These are phyloP conservation scores for Sula dactylatra DNA, from an alignment of 2,113 vertebrate genomes.

Conservation along the genomic window DNA sequence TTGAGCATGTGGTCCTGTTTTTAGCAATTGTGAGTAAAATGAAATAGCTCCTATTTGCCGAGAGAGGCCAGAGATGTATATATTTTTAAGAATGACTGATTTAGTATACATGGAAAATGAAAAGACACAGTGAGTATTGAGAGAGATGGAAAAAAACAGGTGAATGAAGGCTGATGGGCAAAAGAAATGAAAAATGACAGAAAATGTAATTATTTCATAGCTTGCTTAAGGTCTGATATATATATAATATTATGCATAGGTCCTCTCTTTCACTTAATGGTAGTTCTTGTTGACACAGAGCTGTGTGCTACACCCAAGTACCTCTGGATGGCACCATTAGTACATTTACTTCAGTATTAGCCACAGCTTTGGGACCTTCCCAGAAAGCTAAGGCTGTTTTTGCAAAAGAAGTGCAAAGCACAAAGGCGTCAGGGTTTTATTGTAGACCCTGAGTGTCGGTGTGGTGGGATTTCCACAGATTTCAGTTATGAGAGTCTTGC, in stretches of 20 bases:
- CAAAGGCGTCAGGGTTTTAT: not conserved
- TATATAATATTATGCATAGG: fast-evolving
- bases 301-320: not conserved
- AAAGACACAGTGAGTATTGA: not conserved
- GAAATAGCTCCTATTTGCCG: not conserved
- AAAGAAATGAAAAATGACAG: not conserved
- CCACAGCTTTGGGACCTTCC: not conserved
- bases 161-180: not conserved
- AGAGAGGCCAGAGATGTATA: not conserved
- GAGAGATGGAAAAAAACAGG: not conserved
- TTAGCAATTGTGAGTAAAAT: not conserved
- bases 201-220: not conserved
- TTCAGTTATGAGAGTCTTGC: not conserved
- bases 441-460: not conserved
- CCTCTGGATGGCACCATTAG: constrained; percentile 60
- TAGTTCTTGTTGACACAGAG: not conserved
- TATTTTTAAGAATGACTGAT: not conserved
- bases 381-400: not conserved
- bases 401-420: not conserved
- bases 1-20: not conserved
- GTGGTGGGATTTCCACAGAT: not conserved
- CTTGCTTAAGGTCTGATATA: not conserved
- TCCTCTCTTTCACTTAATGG: not conserved
- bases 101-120: not conserved
- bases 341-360: not conserved